A percentile compares a stretch with the other conserved stretches of the same genome.
Conservation (phyloP, 2,797 vertebrate species). For the Sebastes nivosus region DNA sequence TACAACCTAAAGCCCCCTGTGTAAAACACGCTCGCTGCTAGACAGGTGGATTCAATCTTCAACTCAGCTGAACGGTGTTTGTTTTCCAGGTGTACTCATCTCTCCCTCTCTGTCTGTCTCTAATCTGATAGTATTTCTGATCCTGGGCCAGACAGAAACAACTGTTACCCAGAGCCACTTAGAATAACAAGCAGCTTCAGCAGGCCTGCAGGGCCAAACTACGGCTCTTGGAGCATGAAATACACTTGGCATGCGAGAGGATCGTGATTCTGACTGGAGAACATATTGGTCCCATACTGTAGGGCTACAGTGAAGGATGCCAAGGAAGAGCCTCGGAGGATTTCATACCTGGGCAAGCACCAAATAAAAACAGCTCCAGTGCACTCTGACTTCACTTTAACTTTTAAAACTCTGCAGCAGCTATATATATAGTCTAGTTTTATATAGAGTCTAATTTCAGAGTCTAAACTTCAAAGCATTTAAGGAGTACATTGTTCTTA, state of each 20-base stretch:
- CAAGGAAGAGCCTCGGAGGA: constrained; percentile 38
- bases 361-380: constrained; percentile 43
- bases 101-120: constrained; percentile 20
- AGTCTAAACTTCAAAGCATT: not conserved
- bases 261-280: constrained; percentile 39
- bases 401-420: constrained; percentile 16
- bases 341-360: constrained; percentile 39
- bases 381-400: constrained; percentile 18
- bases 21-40: constrained; percentile 34
- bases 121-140: constrained; percentile 68
- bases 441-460: not conserved
- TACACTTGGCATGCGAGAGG: constrained; percentile 42
- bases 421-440: not conserved
- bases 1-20: constrained; percentile 39
- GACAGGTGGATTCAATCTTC: constrained; percentile 58
- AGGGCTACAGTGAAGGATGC: constrained; percentile 29
- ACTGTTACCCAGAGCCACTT: constrained; percentile 58
- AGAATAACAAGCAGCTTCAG: constrained; percentile 70
- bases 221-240: constrained; percentile 50
- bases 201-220: constrained; percentile 42
- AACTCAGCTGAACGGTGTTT: constrained; percentile 49
- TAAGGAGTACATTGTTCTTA: not conserved
- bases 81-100: constrained; percentile 56
- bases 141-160: constrained; percentile 64
- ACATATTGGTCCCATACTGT: constrained; percentile 44